These are phyloP conservation scores for Anadara kagoshimensis DNA, from an alignment of 1,140 invertebrate species.

Conservation along the genomic window DNA sequence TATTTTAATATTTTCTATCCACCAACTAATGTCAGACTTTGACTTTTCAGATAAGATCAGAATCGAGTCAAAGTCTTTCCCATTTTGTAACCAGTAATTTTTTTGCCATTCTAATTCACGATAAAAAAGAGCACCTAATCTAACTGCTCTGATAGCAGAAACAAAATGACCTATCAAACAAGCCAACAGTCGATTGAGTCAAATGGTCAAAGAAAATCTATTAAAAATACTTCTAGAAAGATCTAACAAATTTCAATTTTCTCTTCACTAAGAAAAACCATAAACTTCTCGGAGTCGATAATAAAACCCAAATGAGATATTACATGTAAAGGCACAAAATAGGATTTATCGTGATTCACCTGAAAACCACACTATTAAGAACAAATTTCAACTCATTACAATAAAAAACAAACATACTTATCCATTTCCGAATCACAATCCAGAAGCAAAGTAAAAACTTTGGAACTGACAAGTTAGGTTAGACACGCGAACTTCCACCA, in stretches of 20 bases:
- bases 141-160: not conserved
- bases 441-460: no score
- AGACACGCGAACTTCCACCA: no score
- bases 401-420: no score
- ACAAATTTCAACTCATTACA: not conserved
- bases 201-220: not conserved
- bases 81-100: not conserved
- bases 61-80: conserved; percentile 1
- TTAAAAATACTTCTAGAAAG: no score
- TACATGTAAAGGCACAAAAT: not conserved
- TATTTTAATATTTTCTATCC: conserved; percentile 4
- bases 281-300: no score
- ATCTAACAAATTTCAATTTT: not conserved
- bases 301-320: conserved; percentile 12
- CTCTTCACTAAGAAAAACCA: not conserved
- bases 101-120: conserved; percentile 1
- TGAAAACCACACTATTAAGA: conserved; percentile 10
- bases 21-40: conserved; percentile 15
- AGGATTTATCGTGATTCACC: conserved; percentile 15
- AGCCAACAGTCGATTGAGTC: conserved; percentile 1
- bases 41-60: conserved; percentile 8
- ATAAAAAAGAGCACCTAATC: conserved; percentile 15
- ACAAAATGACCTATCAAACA: not conserved
- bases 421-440: no score
- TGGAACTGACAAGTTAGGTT: no score